Conservation (phyloP, 92 coral and sea anemone genomes). For the Desmophyllum pertusum region DNA sequence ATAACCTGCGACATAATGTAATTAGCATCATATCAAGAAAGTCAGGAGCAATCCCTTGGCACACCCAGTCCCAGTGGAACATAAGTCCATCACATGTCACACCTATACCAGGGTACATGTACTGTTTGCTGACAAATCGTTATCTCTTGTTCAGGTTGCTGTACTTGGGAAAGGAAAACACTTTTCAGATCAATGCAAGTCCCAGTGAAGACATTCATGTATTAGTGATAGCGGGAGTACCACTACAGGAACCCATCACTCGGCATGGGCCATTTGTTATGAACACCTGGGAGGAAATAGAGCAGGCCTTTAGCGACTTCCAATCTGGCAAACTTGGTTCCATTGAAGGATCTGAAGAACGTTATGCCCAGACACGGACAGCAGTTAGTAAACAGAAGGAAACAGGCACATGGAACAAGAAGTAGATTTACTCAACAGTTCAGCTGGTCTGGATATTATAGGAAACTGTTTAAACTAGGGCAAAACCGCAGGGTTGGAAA, state of each 20-base stretch:
- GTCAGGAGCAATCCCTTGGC: too few relatives aligned
- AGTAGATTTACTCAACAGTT: not conserved
- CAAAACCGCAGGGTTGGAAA: too few relatives aligned
- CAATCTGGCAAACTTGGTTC: slow-evolving; percentile 82
- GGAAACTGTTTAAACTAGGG: too few relatives aligned
- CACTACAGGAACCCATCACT: slow-evolving; percentile 86
- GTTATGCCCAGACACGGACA: slow-evolving; percentile 82
- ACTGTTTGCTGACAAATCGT: not conserved
- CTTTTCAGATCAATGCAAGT: slow-evolving; percentile 73
- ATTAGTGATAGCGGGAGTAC: slow-evolving; percentile 92
- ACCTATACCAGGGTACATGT: not conserved
- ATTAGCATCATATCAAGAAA: too few relatives aligned
- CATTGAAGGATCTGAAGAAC: slow-evolving; percentile 90
- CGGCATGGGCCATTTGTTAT: slow-evolving; percentile 97
- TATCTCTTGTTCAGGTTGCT: slow-evolving; percentile 63
- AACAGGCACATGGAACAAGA: slow-evolving; percentile 80
- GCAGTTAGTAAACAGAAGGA: slow-evolving; percentile 84
- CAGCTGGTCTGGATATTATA: not conserved
- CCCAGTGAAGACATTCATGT: slow-evolving; percentile 82
- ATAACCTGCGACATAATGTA: too few relatives aligned
- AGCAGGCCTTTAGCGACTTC: slow-evolving; percentile 80
- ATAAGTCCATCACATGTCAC: too few relatives aligned
- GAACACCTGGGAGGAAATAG: slow-evolving; percentile 95
- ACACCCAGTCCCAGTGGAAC: too few relatives aligned
- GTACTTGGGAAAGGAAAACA: slow-evolving; percentile 75